Evolutionary conservation across 2,797 vertebrate genomes (phyloP).

Genomic region (Bryconaethiops microstoma): DNA sequence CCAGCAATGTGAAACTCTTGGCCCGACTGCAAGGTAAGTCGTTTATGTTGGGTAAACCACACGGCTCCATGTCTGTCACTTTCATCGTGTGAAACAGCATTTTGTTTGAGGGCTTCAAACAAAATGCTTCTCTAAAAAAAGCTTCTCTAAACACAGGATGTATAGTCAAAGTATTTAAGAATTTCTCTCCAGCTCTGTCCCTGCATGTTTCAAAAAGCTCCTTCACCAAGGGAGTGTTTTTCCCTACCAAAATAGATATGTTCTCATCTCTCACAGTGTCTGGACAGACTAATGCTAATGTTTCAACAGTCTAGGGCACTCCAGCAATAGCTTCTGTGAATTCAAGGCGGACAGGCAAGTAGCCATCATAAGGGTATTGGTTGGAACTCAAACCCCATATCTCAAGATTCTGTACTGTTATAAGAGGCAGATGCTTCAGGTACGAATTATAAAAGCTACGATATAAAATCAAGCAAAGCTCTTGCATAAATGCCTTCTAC

Average conservation of each 20-base stretch:
- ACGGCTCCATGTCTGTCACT: too few relatives aligned
- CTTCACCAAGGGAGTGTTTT: not conserved
- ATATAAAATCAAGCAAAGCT: not conserved
- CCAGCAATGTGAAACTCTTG: not conserved
- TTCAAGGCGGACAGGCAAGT: not conserved
- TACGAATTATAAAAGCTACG: not conserved
- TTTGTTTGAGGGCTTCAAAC: too few relatives aligned
- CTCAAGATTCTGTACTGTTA: not conserved
- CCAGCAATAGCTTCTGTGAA: not conserved
- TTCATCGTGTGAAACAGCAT: too few relatives aligned
- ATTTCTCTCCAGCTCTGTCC: not conserved
- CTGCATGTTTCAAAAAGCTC: not conserved
- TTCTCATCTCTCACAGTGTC: not conserved
- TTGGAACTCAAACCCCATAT: slow-evolving; percentile 28
- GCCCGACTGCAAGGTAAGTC: too few relatives aligned
- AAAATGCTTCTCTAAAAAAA: too few relatives aligned
- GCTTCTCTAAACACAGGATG: slow-evolving; percentile 8
- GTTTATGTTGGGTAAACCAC: too few relatives aligned
- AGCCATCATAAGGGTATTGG: slow-evolving; percentile 19
- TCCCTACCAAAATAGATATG: not conserved
- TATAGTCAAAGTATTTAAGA: not conserved
- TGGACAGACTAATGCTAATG: slow-evolving; percentile 5
- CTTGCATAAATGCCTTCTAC: slow-evolving; percentile 15
- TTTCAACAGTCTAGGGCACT: not conserved
- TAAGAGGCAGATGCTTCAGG: not conserved